phyloP scores from a whole-genome alignment of 2,797 vertebrate genomes.

The Aldrovandia affinis region DNA sequence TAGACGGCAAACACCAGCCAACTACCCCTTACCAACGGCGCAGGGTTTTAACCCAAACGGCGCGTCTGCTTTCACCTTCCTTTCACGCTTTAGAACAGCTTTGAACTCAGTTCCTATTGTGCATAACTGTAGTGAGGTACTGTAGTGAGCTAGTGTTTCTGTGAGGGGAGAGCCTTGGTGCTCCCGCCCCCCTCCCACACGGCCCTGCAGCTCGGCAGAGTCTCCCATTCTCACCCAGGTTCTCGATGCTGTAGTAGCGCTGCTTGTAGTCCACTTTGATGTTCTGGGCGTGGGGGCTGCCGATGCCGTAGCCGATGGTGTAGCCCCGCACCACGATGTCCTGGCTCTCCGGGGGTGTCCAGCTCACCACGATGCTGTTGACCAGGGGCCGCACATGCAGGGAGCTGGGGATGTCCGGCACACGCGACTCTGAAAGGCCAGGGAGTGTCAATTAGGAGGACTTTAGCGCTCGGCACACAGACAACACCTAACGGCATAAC shows the following conservation, averaged over 20 bases:
- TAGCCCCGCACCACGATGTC: conserved; percentile 97
- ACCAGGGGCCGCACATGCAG: conserved; percentile 92
- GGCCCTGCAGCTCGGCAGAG: background rate
- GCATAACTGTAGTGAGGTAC: background rate
- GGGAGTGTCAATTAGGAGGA: background rate
- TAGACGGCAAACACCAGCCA: background rate
- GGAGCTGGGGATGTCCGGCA: conserved; percentile 94
- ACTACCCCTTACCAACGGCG: background rate
- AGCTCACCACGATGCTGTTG: conserved; percentile 97
- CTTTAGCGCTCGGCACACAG: too few relatives aligned
- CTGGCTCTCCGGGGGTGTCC: conserved; percentile 98
- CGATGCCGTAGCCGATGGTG: conserved; percentile 91
- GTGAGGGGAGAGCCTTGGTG: background rate
- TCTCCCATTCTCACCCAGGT: conserved; percentile 78
- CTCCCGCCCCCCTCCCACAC: background rate
- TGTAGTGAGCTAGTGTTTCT: too few relatives aligned
- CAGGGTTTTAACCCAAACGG: background rate
- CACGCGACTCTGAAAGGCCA: conserved; percentile 80
- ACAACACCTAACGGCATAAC: background rate
- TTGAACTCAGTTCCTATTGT: too few relatives aligned
- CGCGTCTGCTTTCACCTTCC: background rate
- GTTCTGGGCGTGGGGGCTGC: conserved; percentile 94
- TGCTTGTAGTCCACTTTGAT: conserved; percentile 98
- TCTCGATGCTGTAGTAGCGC: conserved; percentile 96
- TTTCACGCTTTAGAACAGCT: too few relatives aligned